phyloP scores from a whole-genome alignment of 1,140 invertebrate species.

The Aphis gossypii region DNA sequence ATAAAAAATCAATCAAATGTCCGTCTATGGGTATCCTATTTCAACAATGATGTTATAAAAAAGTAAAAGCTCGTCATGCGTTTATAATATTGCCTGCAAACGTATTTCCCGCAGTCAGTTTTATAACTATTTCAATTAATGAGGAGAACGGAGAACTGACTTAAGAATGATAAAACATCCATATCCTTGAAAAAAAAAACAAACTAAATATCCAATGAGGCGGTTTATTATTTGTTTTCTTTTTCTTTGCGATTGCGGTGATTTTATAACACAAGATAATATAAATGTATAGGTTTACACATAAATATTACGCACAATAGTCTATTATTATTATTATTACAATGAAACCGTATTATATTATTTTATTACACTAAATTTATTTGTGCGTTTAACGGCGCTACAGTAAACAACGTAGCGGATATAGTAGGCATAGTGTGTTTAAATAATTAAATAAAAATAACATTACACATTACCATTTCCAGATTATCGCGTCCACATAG shows the following conservation, averaged over 20 bases:
- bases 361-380: not conserved
- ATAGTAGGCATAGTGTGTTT: not conserved
- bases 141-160: not conserved
- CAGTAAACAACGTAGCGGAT: not conserved
- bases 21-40: too few species aligned
- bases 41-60: too few species aligned
- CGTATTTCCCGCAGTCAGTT: too few species aligned
- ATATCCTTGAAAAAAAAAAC: not conserved
- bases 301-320: not conserved
- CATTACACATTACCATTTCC: not conserved
- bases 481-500: not conserved
- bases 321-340: not conserved
- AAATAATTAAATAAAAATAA: not conserved
- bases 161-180: not conserved
- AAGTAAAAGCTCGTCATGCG: too few species aligned
- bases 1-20: too few species aligned
- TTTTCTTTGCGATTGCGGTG: not conserved
- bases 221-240: not conserved
- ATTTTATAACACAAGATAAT: not conserved
- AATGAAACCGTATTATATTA: not conserved
- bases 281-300: not conserved
- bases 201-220: not conserved
- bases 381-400: not conserved
- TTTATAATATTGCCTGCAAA: too few species aligned
- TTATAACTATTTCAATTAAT: too few species aligned